Evolutionary conservation across 2,113 vertebrate species (phyloP), one percentile per base, ranked within the genome.

Genomic region (Falcunculus frontatus): DNA sequence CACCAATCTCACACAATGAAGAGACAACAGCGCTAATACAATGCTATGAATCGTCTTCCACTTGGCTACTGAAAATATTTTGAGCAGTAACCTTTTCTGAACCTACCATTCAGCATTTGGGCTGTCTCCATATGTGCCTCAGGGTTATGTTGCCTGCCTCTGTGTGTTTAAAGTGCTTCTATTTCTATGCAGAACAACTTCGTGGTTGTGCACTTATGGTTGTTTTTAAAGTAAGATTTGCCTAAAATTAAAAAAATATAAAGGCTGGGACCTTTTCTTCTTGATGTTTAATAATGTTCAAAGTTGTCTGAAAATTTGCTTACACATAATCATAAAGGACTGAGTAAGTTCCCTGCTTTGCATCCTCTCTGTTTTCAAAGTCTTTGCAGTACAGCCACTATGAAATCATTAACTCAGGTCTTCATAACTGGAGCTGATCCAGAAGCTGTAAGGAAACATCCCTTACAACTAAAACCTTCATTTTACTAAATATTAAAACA

Each of bases 161-260:
- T 57, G 11, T 12, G 20, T 56, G 56, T 27, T 95, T 49, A 42
- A 95, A 83, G 15, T 41, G 30, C 37, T 79, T 59, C 64, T 56
- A 3, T 42, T 72, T 72, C 87, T 37, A 32, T 4, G 22, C 35
- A 67, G 65, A 52, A 79, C 8, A 39, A 70, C 30, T 70, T 60
- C 4, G 33, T 53, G 41, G 62, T 33, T 85, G 13, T 14, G 35
- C 0, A 0, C 6, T 62, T 23, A 39, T 2, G 6, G 39, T 3
- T 84, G 16, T 26, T 92, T 84, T 72, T 52, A 84, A 75, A 90
- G 57, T 4, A 27, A n/a, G 11, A 87, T 76, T 91, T 81, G 62
- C 33, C 25, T 55, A 83, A 65, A 93, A 57, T 4, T 72, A 6
- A 18, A 27, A 35, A 55, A 11, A 37, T 7, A 22, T 7, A 37